Percentiles rank a stretch among this genome's conserved stretches.
These are phyloP conservation scores for Chydorus sphaericus DNA, from an alignment of 2,888 invertebrate species.

Conservation along the genomic window DNA sequence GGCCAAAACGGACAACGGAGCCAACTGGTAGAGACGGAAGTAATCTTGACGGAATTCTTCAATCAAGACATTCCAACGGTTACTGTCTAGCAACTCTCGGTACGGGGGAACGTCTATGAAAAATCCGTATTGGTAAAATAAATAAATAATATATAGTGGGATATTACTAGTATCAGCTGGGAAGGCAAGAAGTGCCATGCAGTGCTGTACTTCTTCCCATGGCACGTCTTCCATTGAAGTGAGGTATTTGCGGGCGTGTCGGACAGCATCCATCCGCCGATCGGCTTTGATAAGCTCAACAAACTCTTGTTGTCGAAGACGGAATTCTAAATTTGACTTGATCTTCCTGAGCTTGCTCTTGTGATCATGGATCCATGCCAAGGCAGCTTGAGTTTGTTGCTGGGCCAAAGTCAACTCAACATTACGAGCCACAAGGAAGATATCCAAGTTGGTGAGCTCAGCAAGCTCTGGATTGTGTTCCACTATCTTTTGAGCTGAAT, in stretches of 20 bases:
- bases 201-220: conserved; percentile 68
- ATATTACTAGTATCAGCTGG: conserved; percentile 57
- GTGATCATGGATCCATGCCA: conserved; percentile 93
- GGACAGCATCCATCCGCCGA: conserved; percentile 75
- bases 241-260: conserved; percentile 87
- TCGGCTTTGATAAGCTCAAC: conserved; percentile 83
- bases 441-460: conserved; percentile 78
- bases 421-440: conserved; percentile 36
- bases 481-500: conserved; percentile 10
- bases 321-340: conserved; percentile 89
- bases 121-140: background rate
- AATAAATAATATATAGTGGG: background rate
- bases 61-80: conserved; percentile 73
- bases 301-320: conserved; percentile 82
- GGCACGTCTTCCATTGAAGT: conserved; percentile 49
- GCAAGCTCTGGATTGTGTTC: conserved; percentile 41
- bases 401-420: conserved; percentile 68
- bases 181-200: conserved; percentile 90
- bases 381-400: conserved; percentile 72
- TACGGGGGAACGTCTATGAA: conserved; percentile 28
- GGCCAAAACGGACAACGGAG: conserved; percentile 77
- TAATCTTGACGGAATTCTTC: conserved; percentile 87
- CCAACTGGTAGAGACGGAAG: conserved; percentile 83
- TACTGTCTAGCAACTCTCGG: conserved; percentile 38
- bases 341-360: conserved; percentile 86